A percentile compares a stretch with the other conserved stretches of the same genome.
Conservation (phyloP, 2,113 vertebrate species). For the Entomyzon cyanotis region DNA sequence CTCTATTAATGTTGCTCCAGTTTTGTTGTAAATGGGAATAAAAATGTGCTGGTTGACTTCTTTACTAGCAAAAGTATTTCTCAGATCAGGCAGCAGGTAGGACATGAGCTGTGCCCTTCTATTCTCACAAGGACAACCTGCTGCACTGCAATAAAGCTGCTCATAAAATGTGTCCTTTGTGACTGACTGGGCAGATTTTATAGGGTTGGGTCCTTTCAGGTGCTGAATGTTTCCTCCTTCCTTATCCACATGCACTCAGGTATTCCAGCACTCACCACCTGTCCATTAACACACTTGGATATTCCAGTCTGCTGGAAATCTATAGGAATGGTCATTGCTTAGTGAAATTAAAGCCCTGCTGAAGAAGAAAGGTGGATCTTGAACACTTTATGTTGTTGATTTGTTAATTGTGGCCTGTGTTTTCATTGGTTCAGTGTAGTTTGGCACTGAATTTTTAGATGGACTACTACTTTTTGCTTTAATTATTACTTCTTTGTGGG, state of each 20-base stretch:
- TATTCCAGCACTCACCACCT: background rate
- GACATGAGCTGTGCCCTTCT: background rate
- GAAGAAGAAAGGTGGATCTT: background rate
- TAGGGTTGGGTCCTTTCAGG: background rate
- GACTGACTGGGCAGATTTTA: background rate
- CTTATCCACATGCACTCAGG: accelerated
- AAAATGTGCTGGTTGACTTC: background rate
- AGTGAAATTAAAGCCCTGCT: background rate
- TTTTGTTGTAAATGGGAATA: background rate
- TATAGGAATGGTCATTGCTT: accelerated
- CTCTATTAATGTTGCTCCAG: background rate
- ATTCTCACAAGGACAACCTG: background rate
- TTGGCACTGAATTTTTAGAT: background rate
- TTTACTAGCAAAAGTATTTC: background rate
- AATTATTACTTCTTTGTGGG: background rate
- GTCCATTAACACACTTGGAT: accelerated
- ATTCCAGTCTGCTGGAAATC: background rate
- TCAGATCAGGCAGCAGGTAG: background rate
- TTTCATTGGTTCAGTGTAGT: background rate
- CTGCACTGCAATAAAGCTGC: background rate
- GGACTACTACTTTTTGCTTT: background rate
- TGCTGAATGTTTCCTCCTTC: background rate
- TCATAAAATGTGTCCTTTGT: conserved; percentile 2
- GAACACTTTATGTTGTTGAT: background rate
- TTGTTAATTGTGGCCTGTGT: background rate